These are phyloP conservation scores for Sminthopsis crassicaudata DNA, from an alignment of 2,113 vertebrate genomes.

Conservation along the genomic window DNA sequence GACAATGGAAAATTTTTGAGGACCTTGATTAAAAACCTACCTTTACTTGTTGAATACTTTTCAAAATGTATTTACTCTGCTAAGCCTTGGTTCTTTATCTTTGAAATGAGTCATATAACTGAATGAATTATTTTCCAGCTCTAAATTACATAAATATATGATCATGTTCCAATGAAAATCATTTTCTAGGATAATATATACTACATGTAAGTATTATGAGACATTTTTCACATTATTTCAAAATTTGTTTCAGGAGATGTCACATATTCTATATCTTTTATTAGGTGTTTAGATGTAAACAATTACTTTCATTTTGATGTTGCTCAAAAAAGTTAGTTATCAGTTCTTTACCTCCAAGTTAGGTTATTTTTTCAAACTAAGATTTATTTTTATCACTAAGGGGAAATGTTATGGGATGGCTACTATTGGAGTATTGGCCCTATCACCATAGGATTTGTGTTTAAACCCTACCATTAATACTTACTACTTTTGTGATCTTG, in stretches of 20 bases:
- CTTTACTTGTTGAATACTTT: not conserved
- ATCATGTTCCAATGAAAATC: not conserved
- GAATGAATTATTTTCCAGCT: not conserved
- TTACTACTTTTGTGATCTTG: not conserved
- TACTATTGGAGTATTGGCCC: not conserved
- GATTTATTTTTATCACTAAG: not conserved
- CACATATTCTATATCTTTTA: not conserved
- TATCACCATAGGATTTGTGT: not conserved
- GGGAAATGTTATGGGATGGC: not conserved
- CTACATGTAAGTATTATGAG: not conserved
- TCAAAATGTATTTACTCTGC: not conserved
- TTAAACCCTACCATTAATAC: not conserved
- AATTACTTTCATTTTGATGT: not conserved
- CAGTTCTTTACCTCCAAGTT: constrained; percentile 18
- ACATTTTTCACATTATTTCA: not conserved
- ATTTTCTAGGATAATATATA: not conserved
- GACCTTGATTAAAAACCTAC: not conserved
- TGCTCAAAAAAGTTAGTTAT: not conserved
- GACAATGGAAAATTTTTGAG: not conserved
- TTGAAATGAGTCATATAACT: not conserved
- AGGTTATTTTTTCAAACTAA: not conserved
- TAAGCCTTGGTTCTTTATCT: not conserved
- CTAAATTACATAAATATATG: not conserved
- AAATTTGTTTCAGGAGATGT: not conserved
- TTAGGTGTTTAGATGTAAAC: not conserved